These are phyloP conservation scores for Drosophila willistoni DNA, from an alignment of 1,140 invertebrate genomes.

Conservation along the genomic window DNA sequence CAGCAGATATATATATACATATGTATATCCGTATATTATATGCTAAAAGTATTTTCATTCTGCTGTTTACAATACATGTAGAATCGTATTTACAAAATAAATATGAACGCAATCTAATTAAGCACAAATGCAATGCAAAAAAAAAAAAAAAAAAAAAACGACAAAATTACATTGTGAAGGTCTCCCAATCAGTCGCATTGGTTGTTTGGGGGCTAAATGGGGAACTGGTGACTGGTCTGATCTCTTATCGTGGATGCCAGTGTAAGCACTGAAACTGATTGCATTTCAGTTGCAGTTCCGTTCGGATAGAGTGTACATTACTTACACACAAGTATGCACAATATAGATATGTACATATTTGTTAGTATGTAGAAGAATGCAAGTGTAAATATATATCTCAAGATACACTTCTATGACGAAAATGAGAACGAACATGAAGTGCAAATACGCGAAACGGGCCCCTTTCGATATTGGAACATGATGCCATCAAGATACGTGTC, in stretches of 20 bases:
- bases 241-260: constrained; percentile 4
- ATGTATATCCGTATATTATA: not conserved
- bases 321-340: not conserved
- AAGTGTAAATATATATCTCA: not conserved
- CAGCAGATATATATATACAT: not conserved
- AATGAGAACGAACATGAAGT: not conserved
- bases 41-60: not conserved
- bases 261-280: not conserved
- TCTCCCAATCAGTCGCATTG: constrained; percentile 1
- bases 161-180: not conserved
- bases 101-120: constrained; percentile 21
- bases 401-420: not conserved
- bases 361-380: not conserved
- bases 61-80: constrained; percentile 9
- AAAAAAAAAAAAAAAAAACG: not conserved
- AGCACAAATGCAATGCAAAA: constrained; percentile 4
- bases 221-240: not conserved
- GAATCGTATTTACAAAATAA: constrained; percentile 44
- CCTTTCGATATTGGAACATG: not conserved
- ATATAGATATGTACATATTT: not conserved
- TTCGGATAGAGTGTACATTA: not conserved
- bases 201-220: not conserved
- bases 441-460: not conserved
- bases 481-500: not conserved
- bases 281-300: not conserved